Conservation (phyloP, 2,888 invertebrate species). For the Ophion slaviceki region DNA sequence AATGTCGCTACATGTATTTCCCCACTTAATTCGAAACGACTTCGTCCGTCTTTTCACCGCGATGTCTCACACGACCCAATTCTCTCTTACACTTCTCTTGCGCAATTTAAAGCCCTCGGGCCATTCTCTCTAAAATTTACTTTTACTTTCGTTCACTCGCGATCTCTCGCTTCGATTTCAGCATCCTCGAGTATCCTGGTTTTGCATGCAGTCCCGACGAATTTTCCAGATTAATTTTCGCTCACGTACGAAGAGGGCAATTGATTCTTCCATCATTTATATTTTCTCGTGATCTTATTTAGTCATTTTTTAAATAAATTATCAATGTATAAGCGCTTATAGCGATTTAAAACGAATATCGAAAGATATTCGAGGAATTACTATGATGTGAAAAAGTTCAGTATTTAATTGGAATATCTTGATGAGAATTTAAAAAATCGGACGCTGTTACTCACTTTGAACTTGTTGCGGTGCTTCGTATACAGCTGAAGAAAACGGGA, state of each 20-base stretch:
- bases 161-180: slow-evolving; percentile 15
- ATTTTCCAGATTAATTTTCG: neutral
- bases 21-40: neutral
- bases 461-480: slow-evolving; percentile 33
- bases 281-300: neutral
- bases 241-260: too few species aligned
- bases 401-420: neutral
- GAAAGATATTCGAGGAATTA: neutral
- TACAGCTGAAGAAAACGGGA: slow-evolving; percentile 50
- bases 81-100: slow-evolving; percentile 42
- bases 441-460: slow-evolving; percentile 53
- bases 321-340: too few species aligned
- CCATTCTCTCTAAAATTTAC: slow-evolving; percentile 47
- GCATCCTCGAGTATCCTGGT: slow-evolving; percentile 5
- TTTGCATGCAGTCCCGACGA: neutral
- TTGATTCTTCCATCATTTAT: neutral
- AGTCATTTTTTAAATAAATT: neutral
- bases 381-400: neutral
- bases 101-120: slow-evolving; percentile 30
- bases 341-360: too few species aligned
- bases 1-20: neutral
- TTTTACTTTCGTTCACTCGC: slow-evolving; percentile 50
- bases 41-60: slow-evolving; percentile 27
- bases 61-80: slow-evolving; percentile 45
- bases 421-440: neutral